These are phyloP conservation scores for Sisor rabdophorus DNA, from an alignment of 2,113 vertebrate species.

Conservation along the genomic window DNA sequence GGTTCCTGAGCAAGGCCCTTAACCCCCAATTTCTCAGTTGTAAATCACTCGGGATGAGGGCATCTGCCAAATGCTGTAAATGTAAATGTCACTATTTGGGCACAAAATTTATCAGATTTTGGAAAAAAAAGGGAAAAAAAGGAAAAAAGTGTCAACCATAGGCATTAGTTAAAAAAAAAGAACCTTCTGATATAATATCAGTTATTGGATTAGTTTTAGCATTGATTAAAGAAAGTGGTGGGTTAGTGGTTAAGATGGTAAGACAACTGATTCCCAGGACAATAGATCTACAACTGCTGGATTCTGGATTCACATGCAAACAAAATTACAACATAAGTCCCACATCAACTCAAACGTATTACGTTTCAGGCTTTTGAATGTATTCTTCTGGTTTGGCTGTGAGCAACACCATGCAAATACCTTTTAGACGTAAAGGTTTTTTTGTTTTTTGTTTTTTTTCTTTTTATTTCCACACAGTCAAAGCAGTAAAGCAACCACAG, in stretches of 20 bases:
- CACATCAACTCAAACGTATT: not conserved
- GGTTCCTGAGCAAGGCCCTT: no score
- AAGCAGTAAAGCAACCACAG: slow-evolving; percentile 4
- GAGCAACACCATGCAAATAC: slow-evolving; percentile 32
- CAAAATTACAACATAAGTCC: not conserved
- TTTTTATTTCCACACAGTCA: slow-evolving; percentile 22
- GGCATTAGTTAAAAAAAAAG: no score
- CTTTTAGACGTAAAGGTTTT: not conserved
- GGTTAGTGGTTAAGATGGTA: no score
- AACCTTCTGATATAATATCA: not conserved
- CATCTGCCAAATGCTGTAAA: no score
- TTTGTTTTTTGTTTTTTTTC: slow-evolving; percentile 18
- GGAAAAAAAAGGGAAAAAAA: no score
- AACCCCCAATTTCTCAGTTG: no score
- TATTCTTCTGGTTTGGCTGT: not conserved
- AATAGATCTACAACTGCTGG: no score
- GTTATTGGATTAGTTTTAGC: not conserved
- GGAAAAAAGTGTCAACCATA: no score
- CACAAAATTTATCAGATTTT: no score
- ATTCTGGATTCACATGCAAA: not conserved
- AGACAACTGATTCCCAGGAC: no score
- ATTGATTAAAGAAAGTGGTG: not conserved
- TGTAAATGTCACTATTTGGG: no score
- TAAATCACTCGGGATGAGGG: no score
- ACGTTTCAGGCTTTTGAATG: not conserved